A percentile compares a stretch with the other conserved stretches of the same genome.
Conservation (phyloP, 2,888 invertebrate species). For the Sinotaia quadrata region DNA sequence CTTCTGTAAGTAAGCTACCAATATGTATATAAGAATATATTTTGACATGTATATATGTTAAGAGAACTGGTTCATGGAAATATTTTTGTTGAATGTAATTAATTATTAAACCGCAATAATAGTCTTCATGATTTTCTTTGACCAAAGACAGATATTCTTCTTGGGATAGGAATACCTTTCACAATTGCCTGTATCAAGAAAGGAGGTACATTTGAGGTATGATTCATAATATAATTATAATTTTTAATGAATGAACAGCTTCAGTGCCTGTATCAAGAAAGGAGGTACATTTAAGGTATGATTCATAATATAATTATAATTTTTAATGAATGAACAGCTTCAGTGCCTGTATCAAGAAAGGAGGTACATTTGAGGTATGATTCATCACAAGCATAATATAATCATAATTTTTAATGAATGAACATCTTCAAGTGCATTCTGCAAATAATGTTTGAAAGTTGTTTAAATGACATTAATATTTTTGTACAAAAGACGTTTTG, state of each 20-base stretch:
- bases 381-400: neutral
- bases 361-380: conserved; percentile 52
- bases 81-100: neutral
- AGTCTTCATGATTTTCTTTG: neutral
- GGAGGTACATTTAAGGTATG: conserved; percentile 55
- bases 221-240: conserved; percentile 15
- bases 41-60: no score
- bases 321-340: no score
- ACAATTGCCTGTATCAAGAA: conserved; percentile 61
- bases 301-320: neutral
- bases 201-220: conserved; percentile 53
- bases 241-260: no score
- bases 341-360: conserved; percentile 54
- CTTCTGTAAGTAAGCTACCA: no score
- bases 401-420: no score
- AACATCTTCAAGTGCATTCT: no score
- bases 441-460: no score
- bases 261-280: conserved; percentile 53
- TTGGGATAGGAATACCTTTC: conserved; percentile 71
- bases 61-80: no score
- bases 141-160: conserved; percentile 59
- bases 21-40: no score
- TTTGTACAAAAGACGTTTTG: no score
- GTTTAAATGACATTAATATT: no score
- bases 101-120: neutral